Conservation (phyloP, 2,888 invertebrate genomes). For the Acrobasis consociella region DNA sequence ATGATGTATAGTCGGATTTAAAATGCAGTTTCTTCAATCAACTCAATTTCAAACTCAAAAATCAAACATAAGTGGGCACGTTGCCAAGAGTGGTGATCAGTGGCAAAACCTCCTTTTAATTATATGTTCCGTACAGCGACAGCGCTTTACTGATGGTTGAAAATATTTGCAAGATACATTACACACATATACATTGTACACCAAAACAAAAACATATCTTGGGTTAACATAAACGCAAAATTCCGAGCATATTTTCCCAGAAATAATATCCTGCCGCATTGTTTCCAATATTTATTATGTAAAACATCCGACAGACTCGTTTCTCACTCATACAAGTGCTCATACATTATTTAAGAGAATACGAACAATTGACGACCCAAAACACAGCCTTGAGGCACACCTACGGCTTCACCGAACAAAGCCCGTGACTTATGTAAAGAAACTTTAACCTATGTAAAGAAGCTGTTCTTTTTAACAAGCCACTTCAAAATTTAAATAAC, state of each 20-base stretch:
- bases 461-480: not conserved
- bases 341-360: conserved; percentile 21
- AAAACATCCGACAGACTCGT: conserved; percentile 12
- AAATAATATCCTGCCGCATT: conserved; percentile 10
- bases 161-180: not conserved
- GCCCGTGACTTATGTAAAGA: conserved; percentile 18
- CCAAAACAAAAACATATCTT: not conserved
- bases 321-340: conserved; percentile 16
- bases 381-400: conserved; percentile 10
- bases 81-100: too few relatives aligned
- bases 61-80: too few relatives aligned
- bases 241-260: not conserved
- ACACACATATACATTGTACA: too few relatives aligned
- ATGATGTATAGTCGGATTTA: too few relatives aligned
- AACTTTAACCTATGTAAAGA: conserved; percentile 16
- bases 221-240: not conserved
- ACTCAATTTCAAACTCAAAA: too few relatives aligned
- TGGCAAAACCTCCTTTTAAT: too few relatives aligned
- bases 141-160: too few relatives aligned
- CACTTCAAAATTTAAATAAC: not conserved
- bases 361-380: conserved; percentile 23
- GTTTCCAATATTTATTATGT: conserved; percentile 15
- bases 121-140: too few relatives aligned
- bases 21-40: too few relatives aligned
- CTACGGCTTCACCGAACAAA: conserved; percentile 12